phyloP scores from a whole-genome alignment of 2,888 invertebrate genomes.

The Rhingia campestris region DNA sequence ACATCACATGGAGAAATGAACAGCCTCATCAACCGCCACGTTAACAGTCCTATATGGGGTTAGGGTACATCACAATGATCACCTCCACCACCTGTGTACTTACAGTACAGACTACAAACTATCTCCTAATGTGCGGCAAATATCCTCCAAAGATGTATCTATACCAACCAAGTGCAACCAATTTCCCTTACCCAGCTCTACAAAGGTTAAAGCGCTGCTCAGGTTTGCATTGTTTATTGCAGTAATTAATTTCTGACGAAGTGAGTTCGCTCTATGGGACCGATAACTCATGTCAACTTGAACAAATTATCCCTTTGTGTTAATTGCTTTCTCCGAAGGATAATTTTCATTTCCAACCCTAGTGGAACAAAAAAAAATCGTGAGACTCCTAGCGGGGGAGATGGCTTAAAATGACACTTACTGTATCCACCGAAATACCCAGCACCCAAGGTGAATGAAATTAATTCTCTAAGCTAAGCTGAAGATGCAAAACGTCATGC shows the following conservation, averaged over 20 bases:
- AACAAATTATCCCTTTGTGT: conserved; percentile 71
- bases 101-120: too few species aligned
- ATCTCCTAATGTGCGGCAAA: conserved; percentile 13
- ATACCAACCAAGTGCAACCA: neutral
- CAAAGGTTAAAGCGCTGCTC: conserved; percentile 15
- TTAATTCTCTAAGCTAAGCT: conserved; percentile 43
- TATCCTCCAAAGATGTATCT: neutral
- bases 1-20: conserved; percentile 38
- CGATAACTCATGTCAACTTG: conserved; percentile 68
- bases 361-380: conserved; percentile 5
- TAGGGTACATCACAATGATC: too few species aligned
- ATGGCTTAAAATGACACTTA: conserved; percentile 38
- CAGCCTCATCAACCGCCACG: neutral
- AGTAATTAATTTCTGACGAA: conserved; percentile 63
- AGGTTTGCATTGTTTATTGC: conserved; percentile 61
- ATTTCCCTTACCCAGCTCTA: neutral
- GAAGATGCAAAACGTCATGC: conserved; percentile 53
- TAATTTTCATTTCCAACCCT: conserved; percentile 46
- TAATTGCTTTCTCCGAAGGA: conserved; percentile 69
- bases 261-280: conserved; percentile 27
- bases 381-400: neutral
- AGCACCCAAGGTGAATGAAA: conserved; percentile 25
- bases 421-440: neutral
- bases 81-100: neutral
- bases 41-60: too few species aligned